A percentile compares a stretch with the other conserved stretches of the same genome.
These are phyloP conservation scores for Zootoca vivipara DNA, from an alignment of 2,113 vertebrate species.

Conservation along the genomic window DNA sequence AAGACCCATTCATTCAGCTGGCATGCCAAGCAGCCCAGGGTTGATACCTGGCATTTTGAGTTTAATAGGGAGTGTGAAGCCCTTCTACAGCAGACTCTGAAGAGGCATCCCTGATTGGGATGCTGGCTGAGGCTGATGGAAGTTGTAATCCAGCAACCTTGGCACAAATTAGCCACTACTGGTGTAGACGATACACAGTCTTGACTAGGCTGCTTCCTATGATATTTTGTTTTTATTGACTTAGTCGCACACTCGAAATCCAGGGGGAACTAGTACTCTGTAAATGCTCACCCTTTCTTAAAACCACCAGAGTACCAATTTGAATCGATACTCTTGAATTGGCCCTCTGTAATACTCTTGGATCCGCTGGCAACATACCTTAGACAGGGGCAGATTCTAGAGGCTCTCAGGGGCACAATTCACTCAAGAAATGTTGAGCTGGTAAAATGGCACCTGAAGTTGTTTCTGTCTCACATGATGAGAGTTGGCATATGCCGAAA, in stretches of 20 bases:
- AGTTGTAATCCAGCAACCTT: no score
- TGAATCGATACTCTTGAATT: not conserved
- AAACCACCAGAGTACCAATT: not conserved
- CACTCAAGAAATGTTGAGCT: accelerated
- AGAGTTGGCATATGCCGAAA: no score
- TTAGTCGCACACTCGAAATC: not conserved
- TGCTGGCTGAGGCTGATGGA: no score
- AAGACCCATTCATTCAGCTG: no score
- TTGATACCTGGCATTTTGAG: not conserved
- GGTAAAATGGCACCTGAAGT: not conserved
- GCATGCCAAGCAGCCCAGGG: no score
- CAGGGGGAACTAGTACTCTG: not conserved
- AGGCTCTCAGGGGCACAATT: not conserved
- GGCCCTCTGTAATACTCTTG: not conserved
- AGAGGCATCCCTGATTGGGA: not conserved
- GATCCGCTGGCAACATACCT: not conserved
- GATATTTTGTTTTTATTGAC: not conserved
- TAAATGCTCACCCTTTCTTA: not conserved
- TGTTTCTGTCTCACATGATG: no score
- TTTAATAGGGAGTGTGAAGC: not conserved
- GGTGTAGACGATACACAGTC: no score
- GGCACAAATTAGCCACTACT: no score
- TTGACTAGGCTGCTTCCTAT: not conserved
- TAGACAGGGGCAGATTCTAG: not conserved
- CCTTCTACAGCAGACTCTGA: not conserved